Base-by-base conservation (phyloP, 2,797 vertebrate genomes). In the Zenarchopterus dispar region DNA sequence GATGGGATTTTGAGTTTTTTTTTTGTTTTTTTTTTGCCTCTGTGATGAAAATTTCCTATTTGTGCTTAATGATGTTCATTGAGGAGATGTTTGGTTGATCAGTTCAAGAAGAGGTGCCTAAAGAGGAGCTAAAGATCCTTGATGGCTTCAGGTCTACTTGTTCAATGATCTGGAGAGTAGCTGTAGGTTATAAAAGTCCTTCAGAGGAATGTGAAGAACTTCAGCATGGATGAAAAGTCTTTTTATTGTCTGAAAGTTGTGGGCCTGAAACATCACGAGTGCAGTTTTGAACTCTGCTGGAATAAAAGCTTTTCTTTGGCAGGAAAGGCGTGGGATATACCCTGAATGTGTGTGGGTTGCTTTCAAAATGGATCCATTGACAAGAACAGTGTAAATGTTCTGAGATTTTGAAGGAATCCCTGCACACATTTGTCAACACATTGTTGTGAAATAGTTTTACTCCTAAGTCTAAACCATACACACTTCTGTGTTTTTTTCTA, bases 31-130 rank as follows among this genome's bases (percentile, higher is more conserved):
- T 21, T 73, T 48, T 9, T n/a, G n/a, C n/a, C n/a, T n/a, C n/a
- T n/a, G n/a, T n/a, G 51, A 63, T 45, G 73, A 56, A 23, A 57
- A 44, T 65, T 39, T 56, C 60, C 70, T 78, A 72, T 70, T 75
- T 75, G 60, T 46, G 13, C 51, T 53, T 9, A 8, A 23, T 24
- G 8, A 21, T 54, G 13, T 36, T 23, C 52, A 41, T 54, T 54
- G 41, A 39, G 31, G 15, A 54, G 33, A 41, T 1, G 1, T 23
- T 41, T 22, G 33, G 26, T 28, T 28, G 28, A 28, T 28, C 5
- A 28, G 28, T 4, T 28, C 15, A 16, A 16, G 22, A 23, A 54
- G 8, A 0, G 39, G 52, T 8, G 41, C 8, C 33, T 23, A 36
- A 41, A 22, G 21, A 21, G 23, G 15, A 33, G 22, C 23, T 54